Percentiles rank a stretch among this genome's conserved stretches.
Conservation (phyloP, 2,113 vertebrate species). For the Hystrix cristata region DNA sequence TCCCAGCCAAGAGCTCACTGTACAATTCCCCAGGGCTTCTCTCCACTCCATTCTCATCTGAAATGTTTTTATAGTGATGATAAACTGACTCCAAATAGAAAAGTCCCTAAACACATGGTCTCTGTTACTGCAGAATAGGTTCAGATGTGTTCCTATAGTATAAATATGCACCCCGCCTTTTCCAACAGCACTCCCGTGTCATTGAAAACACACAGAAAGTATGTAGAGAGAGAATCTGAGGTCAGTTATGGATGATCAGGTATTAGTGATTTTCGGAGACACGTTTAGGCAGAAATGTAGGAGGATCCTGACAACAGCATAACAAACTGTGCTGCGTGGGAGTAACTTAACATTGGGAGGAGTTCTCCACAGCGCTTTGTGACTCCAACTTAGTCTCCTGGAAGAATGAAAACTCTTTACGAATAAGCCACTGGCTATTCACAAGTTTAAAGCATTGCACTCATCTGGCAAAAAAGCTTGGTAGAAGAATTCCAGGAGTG, state of each 20-base stretch:
- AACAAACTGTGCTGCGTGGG: neutral
- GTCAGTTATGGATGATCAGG: neutral
- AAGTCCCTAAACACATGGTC: conserved; percentile 58
- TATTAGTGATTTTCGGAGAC: neutral
- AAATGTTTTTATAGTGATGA: conserved; percentile 76
- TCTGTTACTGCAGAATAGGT: conserved; percentile 31
- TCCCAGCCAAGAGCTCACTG: conserved; percentile 28
- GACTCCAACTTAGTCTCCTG: neutral
- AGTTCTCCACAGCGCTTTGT: neutral
- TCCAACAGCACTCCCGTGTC: neutral
- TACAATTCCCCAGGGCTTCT: conserved; percentile 32
- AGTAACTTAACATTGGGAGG: neutral
- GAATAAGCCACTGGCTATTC: neutral
- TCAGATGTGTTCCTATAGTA: conserved; percentile 15
- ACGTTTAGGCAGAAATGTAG: neutral
- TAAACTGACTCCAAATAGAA: conserved; percentile 68
- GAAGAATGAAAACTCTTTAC: neutral
- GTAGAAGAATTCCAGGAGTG: neutral
- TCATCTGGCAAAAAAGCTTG: neutral
- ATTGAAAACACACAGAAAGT: neutral
- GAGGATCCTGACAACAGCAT: neutral
- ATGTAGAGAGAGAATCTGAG: neutral
- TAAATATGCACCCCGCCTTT: neutral
- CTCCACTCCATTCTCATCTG: conserved; percentile 43
- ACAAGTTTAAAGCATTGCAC: neutral